Evolutionary conservation across 2,113 vertebrate species (phyloP).

Genomic region (Hydropotes inermis): DNA sequence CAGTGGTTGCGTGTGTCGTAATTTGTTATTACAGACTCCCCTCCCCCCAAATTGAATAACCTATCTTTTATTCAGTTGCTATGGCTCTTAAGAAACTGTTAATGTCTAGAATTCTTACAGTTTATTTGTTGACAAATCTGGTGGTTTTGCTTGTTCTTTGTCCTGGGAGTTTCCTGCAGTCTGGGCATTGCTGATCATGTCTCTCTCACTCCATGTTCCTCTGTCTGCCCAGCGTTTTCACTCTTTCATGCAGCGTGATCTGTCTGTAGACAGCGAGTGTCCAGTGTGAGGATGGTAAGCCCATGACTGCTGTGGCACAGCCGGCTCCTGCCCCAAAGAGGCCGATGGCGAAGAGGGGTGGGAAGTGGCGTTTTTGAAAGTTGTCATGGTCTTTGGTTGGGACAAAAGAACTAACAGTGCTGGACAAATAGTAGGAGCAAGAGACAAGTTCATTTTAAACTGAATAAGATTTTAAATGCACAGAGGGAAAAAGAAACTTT

Average conservation of each 20-base stretch:
- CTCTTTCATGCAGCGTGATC: neutral
- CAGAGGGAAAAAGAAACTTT: neutral
- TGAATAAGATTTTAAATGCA: neutral
- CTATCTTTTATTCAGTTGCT: neutral
- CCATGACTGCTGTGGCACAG: neutral
- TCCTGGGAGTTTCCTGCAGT: neutral
- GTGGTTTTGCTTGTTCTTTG: neutral
- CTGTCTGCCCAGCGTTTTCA: neutral
- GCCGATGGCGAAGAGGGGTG: neutral
- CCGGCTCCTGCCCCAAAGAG: neutral
- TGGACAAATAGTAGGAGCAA: neutral
- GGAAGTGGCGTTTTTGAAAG: neutral
- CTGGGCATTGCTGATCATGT: neutral
- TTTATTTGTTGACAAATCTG: neutral
- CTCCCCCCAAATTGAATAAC: neutral
- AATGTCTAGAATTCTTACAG: neutral
- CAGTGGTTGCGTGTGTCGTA: neutral
- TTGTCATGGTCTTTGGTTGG: neutral
- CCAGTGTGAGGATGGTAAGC: neutral
- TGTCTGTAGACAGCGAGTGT: neutral
- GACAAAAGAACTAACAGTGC: neutral
- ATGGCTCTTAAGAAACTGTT: neutral
- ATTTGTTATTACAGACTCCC: neutral
- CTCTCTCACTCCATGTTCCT: neutral
- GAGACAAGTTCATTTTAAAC: neutral